Evolutionary conservation across 2,113 vertebrate species (phyloP), one percentile per base, ranked within the genome.

Genomic region (Phyllopteryx taeniolatus): DNA sequence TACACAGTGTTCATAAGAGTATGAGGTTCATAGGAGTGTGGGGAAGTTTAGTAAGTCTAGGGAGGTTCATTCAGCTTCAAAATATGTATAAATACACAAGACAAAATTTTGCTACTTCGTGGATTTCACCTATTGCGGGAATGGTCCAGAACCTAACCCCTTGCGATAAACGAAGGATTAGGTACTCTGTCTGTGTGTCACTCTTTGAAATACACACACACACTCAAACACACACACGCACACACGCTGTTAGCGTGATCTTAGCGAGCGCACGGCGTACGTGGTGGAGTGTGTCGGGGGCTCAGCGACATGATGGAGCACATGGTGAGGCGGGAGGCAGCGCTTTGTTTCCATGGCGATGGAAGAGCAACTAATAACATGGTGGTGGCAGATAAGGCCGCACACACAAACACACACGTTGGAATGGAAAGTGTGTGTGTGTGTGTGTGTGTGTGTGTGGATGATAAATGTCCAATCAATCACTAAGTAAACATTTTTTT

Each of bases 321-420:
- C 74, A 20, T 27, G 31, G 79, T 53, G 61, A 85, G 81, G 86
- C 83, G 79, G 59, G 87, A 72, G 77, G 31, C 83, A 86, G 81
- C 57, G 79, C 87, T 91, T 90, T 92, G 92, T 93, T 92, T 89
- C 90, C 89, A 93, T 93, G 89, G 87, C 66, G 54, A 93, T 85
- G 71, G 85, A 79, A 89, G 89, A 87, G 85, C 85, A 92, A 91
- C 89, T 90, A 91, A 92, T 93, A 93, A 92, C 89, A 89, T 91
- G 89, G 88, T 66, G 74, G 85, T 81, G 83, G 78, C 79, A 90
- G 90, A 91, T 92, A 92, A 91, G 87, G 83, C 73, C 3, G 73
- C 22, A 87, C 88, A 85, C 82, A 82, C 86, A 80, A 79, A 17
- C 35, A 72, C 74, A 68, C 73, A 61, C 35, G 68, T 39, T 44